Base-by-base conservation (phyloP, 2,113 vertebrate genomes). In the Harpagus bidentatus region DNA sequence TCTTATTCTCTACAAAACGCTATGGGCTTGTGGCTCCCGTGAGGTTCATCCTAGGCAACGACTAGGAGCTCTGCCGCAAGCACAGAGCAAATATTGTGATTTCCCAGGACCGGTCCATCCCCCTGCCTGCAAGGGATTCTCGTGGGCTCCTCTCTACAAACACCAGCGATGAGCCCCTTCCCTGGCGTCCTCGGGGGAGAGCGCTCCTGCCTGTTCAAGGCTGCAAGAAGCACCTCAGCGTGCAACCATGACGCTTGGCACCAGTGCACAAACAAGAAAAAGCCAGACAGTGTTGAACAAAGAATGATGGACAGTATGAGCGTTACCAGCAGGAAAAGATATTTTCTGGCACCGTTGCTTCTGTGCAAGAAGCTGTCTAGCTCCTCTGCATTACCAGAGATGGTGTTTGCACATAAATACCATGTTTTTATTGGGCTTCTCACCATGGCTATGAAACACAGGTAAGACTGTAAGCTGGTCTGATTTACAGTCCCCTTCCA, bases 381-480 rank as follows among this genome's bases (percentile, higher is more conserved):
- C 2, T 26, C 50, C 66, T 28, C 10, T 3, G 9, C 13, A 2
- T 10, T 32, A 11, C 40, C 7, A 13, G 31, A 52, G 36, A 10
- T 18, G 22, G 26, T 58, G 15, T 9, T 40, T 67, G 69, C 40
- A 29, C n/a, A 17, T 5, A 11, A 81, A 45, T 4, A 34, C 9
- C 26, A 1, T 0, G 5, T 3, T 4, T 45, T 67, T 48, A 7
- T 16, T 0, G 3, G 55, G 23, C 13, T 62, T 71, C 61, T 47
- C 65, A 65, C 36, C 79, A 10, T 0, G 0, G 25, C 34, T 71
- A 4, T 13, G 65, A 69, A 14, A 45, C 31, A 17, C 13, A 7
- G 61, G 31, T 9, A 34, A 26, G n/a, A 8, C n/a, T 26, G 11
- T 18, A 14, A 59, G 28, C 26, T 7, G 48, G 18, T 7, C 34